Evolutionary conservation across 2,113 vertebrate genomes (phyloP).

Genomic region (Ursus arctos): DNA sequence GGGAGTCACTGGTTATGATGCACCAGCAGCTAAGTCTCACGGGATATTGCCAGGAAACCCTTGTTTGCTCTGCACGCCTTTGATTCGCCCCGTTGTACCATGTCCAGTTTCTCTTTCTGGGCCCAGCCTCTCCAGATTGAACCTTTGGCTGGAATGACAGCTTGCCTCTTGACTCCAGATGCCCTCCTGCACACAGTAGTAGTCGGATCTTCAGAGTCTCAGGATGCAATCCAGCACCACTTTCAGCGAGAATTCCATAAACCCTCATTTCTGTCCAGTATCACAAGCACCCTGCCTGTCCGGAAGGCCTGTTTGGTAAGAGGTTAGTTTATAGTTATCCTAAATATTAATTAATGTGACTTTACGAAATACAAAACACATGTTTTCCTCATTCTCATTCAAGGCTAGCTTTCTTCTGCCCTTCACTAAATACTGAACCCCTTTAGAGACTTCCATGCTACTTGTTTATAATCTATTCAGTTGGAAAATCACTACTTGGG

Average conservation of each 20-base stretch:
- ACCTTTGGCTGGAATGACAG: not conserved
- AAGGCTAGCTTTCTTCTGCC: not conserved
- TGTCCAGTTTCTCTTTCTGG: not conserved
- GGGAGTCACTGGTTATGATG: not conserved
- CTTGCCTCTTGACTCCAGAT: not conserved
- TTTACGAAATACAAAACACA: not conserved
- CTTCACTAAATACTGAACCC: not conserved
- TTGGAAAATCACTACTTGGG: slow-evolving; percentile 31
- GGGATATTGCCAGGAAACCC: not conserved
- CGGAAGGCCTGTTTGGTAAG: not conserved
- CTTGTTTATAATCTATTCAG: not conserved
- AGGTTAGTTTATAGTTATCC: not conserved
- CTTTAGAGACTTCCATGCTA: not conserved
- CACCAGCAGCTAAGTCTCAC: not conserved
- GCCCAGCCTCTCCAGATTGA: not conserved
- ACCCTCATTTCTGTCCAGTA: not conserved
- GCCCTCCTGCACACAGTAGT: not conserved
- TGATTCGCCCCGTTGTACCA: not conserved
- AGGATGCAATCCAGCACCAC: not conserved
- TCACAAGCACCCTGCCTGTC: not conserved
- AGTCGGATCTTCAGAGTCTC: not conserved
- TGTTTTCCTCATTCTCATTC: not conserved
- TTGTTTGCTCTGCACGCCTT: not conserved
- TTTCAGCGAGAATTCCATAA: not conserved
- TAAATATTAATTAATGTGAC: slow-evolving; percentile 31